Evolutionary conservation across 64 coral and sea anemone genomes (phyloP).

Genomic region (Montipora sp.): DNA sequence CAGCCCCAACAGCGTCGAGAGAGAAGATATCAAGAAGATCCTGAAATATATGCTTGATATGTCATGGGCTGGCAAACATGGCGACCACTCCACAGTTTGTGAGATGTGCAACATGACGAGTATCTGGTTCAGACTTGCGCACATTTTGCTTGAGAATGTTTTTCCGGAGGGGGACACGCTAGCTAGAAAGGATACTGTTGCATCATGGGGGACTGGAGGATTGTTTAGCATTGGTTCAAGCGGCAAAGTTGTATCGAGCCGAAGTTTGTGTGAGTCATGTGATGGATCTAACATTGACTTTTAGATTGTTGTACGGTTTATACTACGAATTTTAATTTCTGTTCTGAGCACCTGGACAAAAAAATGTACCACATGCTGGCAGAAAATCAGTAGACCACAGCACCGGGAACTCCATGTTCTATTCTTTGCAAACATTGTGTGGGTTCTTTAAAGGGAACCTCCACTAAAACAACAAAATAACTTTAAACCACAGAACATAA

Average conservation of each 20-base stretch:
- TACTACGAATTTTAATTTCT: too few species aligned
- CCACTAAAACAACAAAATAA: too few species aligned
- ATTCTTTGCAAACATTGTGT: too few species aligned
- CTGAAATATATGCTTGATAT: slow-evolving; percentile 90
- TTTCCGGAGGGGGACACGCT: slow-evolving; percentile 67
- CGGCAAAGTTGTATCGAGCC: slow-evolving; percentile 74
- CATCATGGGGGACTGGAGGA: slow-evolving; percentile 59
- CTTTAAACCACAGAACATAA: too few species aligned
- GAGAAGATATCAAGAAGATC: slow-evolving; percentile 89
- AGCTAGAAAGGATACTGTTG: slow-evolving; percentile 51
- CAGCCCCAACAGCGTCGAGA: slow-evolving; percentile 74
- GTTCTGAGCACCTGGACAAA: too few species aligned
- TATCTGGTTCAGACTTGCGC: slow-evolving; percentile 94
- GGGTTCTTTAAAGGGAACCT: too few species aligned
- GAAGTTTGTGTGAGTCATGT: slow-evolving; percentile 52
- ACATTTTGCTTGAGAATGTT: slow-evolving; percentile 78
- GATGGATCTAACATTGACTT: not conserved
- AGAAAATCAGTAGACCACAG: too few species aligned
- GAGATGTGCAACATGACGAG: slow-evolving; percentile 87
- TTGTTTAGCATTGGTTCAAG: slow-evolving; percentile 60
- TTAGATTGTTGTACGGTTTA: too few species aligned
- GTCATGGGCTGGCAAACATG: slow-evolving; percentile 83
- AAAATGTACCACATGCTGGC: too few species aligned
- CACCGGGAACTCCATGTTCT: too few species aligned
- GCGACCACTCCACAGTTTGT: slow-evolving; percentile 80